These are phyloP conservation scores for Notothenia rossii DNA, from an alignment of 2,113 vertebrate species.

Conservation along the genomic window DNA sequence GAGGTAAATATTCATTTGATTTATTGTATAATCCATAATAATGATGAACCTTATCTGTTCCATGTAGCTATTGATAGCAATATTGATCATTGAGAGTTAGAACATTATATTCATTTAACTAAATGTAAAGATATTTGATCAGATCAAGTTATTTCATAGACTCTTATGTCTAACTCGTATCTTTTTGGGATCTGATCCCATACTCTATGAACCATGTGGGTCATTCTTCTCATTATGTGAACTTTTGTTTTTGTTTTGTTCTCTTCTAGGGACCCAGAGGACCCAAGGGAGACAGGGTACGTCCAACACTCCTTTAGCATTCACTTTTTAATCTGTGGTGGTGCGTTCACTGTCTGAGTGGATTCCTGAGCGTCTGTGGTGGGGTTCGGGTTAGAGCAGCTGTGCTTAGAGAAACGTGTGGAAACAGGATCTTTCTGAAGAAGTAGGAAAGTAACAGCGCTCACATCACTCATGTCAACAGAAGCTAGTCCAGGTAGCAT, in stretches of 20 bases:
- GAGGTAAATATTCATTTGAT: constrained; percentile 76
- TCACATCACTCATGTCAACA: not conserved
- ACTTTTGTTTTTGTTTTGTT: constrained; percentile 6
- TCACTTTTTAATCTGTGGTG: not conserved
- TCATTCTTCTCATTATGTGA: not conserved
- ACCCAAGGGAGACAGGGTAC: constrained; percentile 91
- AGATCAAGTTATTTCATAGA: not conserved
- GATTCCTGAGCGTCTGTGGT: not conserved
- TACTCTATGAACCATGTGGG: not conserved
- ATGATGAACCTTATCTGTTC: not conserved
- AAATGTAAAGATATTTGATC: not conserved
- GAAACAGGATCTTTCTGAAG: not conserved
- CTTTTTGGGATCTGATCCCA: not conserved
- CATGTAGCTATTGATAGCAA: not conserved
- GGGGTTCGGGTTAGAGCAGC: not conserved
- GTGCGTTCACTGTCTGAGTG: constrained; percentile 12
- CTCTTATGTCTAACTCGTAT: not conserved
- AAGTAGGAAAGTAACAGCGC: not conserved
- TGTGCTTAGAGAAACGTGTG: not conserved
- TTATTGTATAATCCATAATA: not conserved
- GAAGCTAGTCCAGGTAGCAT: not conserved
- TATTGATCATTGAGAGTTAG: not conserved
- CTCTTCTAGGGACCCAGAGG: constrained; percentile 89
- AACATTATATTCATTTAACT: not conserved
- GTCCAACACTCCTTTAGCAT: constrained; percentile 43